phyloP scores from a whole-genome alignment of 2,888 invertebrate species.

The Tenodera sinensis region DNA sequence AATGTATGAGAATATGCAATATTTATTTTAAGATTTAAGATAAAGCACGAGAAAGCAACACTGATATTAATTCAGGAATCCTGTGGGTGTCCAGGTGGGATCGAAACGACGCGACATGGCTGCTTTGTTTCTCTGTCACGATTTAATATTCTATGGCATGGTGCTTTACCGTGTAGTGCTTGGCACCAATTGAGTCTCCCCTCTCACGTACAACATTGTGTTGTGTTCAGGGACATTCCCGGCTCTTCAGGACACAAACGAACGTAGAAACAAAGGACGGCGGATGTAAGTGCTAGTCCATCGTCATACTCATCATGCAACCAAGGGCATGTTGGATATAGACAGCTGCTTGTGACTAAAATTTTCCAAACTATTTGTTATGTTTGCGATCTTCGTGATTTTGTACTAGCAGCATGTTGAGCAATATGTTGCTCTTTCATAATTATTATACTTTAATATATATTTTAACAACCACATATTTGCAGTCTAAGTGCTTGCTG shows the following conservation, averaged over 20 bases:
- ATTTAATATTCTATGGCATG: background rate
- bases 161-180: background rate
- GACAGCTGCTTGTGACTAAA: background rate
- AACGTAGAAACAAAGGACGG: background rate
- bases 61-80: too few relatives aligned
- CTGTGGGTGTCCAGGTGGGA: background rate
- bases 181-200: background rate
- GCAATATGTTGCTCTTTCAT: too few relatives aligned
- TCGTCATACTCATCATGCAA: background rate
- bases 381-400: too few relatives aligned
- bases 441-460: too few relatives aligned
- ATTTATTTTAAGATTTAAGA: too few relatives aligned
- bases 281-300: background rate
- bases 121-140: background rate
- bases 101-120: background rate
- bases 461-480: too few relatives aligned
- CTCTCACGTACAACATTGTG: background rate
- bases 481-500: too few relatives aligned
- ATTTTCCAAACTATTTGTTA: background rate
- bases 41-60: too few relatives aligned
- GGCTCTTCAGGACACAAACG: background rate
- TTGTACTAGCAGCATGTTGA: too few relatives aligned
- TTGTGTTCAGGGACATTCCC: background rate
- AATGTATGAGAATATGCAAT: too few relatives aligned
- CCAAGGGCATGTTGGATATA: background rate